Evolutionary conservation across 2,888 invertebrate genomes (phyloP), one percentile per base, ranked within the genome.

Genomic region (Trichacis sp.): DNA sequence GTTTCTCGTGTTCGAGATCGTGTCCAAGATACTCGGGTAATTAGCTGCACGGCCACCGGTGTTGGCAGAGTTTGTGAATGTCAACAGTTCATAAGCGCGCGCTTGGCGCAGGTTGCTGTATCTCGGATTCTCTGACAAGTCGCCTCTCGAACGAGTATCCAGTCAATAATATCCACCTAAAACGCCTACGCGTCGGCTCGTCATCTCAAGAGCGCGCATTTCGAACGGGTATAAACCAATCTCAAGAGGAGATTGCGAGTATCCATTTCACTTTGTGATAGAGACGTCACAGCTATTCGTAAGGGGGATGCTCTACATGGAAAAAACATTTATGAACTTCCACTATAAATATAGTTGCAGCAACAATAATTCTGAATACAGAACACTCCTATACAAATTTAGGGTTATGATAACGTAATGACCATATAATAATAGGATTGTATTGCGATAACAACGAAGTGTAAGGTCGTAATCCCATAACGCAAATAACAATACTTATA

Each of bases 191-290:
- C 74, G 64, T 70, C 56, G 64, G 62, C 50, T 51, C 49, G 45
- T 50, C 57, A 61, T 63, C 52, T 56, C 74, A 11, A 11, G 77
- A 71, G 70, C 72, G 69, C 72, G 71, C 73, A 73, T 76, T 74
- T 75, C 70, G 71, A 64, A 50, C 71, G 75, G 69, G 74, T 77
- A 80, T 80, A 81, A 81, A 81, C 73, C 78, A 80, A 80, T 81
- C 81, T 73, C 73, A 74, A 78, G 78, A 80, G 76, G 76, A 76
- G 76, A 77, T 76, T 73, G 77, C 73, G 72, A 73, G 80, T 81
- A 80, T 81, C 80, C 78, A 77, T 80, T 81, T 79, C 78, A 81
- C 79, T 76, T 33, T 78, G 73, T 77, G 75, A 81, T 81, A 78
- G 80, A 81, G 81, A 81, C 81, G 79, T 81, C 80, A 78, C 66